Base-by-base conservation (phyloP, 2,797 vertebrate species). In the Strix occidentalis region DNA sequence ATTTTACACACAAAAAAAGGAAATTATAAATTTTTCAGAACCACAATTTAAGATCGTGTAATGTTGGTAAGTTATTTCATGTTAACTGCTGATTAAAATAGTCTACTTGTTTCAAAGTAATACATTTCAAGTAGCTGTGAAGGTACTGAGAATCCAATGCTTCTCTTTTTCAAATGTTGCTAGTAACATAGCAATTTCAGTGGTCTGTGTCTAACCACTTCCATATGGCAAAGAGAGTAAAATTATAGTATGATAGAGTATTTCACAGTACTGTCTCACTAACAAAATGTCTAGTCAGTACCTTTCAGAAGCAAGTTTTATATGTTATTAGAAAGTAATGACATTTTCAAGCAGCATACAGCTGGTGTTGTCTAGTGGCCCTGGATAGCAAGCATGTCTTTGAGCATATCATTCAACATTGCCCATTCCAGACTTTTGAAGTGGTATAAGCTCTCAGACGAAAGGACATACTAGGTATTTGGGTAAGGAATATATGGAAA, bases 341-440 rank as follows among this genome's bases (percentile, higher is more conserved):
- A 1, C 7, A 51, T 79, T 91, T 83, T 54, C n/a, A 86, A 74
- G 28, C 7, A 91, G 3, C 8, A 23, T 35, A 25, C 5, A 65
- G 4, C 14, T 80, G 46, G 25, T 58, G 5, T 76, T 87, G 6
- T 48, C 57, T 51, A 25, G 15, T 1, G 2, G 8, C 3, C 10
- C 17, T 1, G 56, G 10, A 11, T 8, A 85, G 39, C 25, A 66
- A 87, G 13, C 0, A 0, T 1, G 4, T 56, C 11, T 78, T 83
- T 69, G 25, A 75, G 23, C 3, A 12, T 19, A 28, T 28, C 1
- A 16, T 33, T 68, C 53, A 87, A 31, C 8, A 37, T 6, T 58
- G 16, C 8, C 6, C 51, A 31, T 46, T 72, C 13, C 19, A 69
- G 51, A 63, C 4, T 26, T 86, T 25, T 56, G 29, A 77, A 45